These are phyloP conservation scores for Bubo scandiacus DNA, from an alignment of 2,113 vertebrate species.

Conservation along the genomic window DNA sequence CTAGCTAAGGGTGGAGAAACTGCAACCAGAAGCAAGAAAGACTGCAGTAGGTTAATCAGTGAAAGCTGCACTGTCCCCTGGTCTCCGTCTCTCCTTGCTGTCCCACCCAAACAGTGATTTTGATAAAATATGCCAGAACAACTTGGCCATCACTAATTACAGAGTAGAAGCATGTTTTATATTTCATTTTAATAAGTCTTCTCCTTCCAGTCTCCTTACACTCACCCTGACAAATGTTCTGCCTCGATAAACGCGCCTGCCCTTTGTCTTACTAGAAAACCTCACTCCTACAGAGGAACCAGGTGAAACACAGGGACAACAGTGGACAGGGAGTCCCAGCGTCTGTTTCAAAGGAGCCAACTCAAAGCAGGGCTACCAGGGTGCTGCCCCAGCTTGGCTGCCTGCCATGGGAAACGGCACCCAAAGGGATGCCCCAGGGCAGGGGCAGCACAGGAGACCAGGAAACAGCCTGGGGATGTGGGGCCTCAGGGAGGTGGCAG, in stretches of 20 bases:
- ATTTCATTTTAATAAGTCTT: not conserved
- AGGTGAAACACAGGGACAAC: not conserved
- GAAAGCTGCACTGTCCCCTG: not conserved
- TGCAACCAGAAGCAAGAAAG: not conserved
- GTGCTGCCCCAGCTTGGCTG: not conserved
- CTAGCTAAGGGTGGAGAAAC: not conserved
- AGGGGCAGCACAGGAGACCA: not conserved
- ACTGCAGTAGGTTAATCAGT: not conserved
- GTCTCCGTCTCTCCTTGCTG: not conserved
- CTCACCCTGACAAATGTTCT: not conserved
- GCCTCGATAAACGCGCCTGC: not conserved
- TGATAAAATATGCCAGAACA: not conserved
- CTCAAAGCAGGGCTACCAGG: not conserved
- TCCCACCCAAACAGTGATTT: not conserved
- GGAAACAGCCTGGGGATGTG: not conserved
- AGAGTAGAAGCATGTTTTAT: not conserved
- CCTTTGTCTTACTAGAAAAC: not conserved
- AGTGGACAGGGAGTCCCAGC: not conserved
- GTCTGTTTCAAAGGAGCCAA: not conserved
- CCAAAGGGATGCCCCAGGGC: fast-evolving
- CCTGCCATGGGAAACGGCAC: fast-evolving
- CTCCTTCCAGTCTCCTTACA: not conserved
- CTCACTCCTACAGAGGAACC: not conserved
- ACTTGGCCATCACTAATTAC: not conserved
- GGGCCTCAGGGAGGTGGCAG: too few species aligned